phyloP scores from a whole-genome alignment of 2,888 invertebrate genomes.

The Epirrhoe alternata region DNA sequence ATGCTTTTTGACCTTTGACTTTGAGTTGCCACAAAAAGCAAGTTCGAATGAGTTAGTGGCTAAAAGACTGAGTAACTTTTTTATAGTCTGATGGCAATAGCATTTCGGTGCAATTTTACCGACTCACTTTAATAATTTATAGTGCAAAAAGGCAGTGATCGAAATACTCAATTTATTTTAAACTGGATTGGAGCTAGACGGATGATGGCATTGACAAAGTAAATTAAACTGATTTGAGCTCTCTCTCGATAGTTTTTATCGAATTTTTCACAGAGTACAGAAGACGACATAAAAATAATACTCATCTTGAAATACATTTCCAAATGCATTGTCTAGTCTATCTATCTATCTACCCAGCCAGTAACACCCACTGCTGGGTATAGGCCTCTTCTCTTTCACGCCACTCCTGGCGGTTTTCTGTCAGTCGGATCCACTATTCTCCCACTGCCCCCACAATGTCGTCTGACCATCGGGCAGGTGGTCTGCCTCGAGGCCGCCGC shows the following conservation, averaged over 20 bases:
- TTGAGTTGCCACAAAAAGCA: no score
- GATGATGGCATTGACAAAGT: constrained; percentile 59
- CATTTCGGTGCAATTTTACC: constrained; percentile 34
- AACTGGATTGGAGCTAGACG: constrained; percentile 56
- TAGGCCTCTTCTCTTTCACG: no score
- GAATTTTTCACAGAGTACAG: background rate
- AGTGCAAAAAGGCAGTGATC: constrained; percentile 49
- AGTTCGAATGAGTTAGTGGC: no score
- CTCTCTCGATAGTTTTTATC: constrained; percentile 38
- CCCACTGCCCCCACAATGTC: no score
- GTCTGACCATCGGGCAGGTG: no score
- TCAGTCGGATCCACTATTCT: no score
- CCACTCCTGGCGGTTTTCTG: background rate
- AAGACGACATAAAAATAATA: background rate
- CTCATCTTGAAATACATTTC: no score
- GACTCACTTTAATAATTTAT: constrained; percentile 26
- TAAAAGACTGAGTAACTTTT: background rate
- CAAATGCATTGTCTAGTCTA: no score
- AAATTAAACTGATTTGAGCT: constrained; percentile 55
- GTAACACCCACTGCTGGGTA: no score
- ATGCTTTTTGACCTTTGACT: no score
- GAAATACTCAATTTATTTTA: constrained; percentile 54
- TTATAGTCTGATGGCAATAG: constrained; percentile 4
- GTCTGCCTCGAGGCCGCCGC: no score
- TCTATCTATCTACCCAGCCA: no score